Evolutionary conservation across 2,888 invertebrate genomes (phyloP).

Genomic region (Scelioninae gen. 1): DNA sequence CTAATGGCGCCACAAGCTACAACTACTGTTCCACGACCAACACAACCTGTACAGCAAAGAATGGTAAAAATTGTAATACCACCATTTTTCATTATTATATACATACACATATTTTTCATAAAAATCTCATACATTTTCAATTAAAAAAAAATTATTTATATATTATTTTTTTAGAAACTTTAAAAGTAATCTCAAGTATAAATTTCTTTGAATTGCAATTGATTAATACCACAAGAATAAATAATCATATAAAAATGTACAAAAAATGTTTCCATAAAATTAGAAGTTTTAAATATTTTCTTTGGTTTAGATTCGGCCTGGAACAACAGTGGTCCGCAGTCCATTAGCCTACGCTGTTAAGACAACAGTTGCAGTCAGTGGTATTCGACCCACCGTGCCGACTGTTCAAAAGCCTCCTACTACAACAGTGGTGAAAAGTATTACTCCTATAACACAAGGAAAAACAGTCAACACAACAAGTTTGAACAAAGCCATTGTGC

Average conservation of each 20-base stretch:
- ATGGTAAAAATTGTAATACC: constrained; percentile 81
- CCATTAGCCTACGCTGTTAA: constrained; percentile 80
- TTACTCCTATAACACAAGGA: constrained; percentile 78
- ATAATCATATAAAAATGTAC: no score
- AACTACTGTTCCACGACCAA: constrained; percentile 85
- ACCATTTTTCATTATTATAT: no score
- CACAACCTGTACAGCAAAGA: constrained; percentile 86
- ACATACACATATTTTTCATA: no score
- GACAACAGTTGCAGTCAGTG: constrained; percentile 79
- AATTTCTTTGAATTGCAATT: no score
- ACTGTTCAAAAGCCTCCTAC: constrained; percentile 77
- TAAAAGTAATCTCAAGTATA: no score
- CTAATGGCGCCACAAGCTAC: constrained; percentile 86
- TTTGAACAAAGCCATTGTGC: constrained; percentile 86
- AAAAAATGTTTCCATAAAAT: no score
- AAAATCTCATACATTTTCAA: no score
- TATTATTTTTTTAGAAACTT: no score
- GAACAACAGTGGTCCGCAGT: constrained; percentile 79
- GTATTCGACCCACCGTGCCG: constrained; percentile 76
- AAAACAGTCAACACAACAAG: constrained; percentile 81
- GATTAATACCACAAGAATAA: no score
- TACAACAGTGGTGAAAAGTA: constrained; percentile 82
- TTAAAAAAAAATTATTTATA: no score
- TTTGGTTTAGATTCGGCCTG: constrained; percentile 83
- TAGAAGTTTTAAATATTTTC: no score